These are phyloP conservation scores for Mesocricetus auratus DNA, from an alignment of 2,113 vertebrate species.

Conservation along the genomic window DNA sequence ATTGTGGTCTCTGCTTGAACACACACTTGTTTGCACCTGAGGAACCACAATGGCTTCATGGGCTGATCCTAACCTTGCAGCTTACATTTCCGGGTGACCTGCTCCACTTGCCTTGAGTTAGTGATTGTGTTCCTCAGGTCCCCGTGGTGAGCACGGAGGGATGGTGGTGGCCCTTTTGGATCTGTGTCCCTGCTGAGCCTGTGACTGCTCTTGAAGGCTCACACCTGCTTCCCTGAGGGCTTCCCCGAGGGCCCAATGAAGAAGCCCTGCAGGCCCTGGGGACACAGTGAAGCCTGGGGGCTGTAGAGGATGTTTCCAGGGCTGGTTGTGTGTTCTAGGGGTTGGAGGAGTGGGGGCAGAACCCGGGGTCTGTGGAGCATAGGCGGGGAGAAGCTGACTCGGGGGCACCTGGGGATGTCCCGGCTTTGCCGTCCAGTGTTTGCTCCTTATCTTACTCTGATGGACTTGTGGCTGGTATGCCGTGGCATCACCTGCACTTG, in stretches of 20 bases:
- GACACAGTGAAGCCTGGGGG: background rate
- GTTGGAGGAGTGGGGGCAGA: too few species aligned
- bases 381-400: background rate
- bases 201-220: background rate
- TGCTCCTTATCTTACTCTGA: background rate
- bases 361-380: background rate
- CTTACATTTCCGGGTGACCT: background rate
- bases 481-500: background rate
- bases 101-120: background rate
- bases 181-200: background rate
- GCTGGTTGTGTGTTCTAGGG: background rate
- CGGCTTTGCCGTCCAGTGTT: background rate
- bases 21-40: background rate
- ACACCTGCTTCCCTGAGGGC: background rate
- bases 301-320: background rate
- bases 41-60: background rate
- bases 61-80: background rate
- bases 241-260: background rate
- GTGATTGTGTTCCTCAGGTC: background rate
- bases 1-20: background rate
- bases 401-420: background rate
- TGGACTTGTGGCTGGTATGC: background rate
- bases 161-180: background rate
- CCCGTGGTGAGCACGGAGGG: accelerated
- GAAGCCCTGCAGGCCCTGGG: background rate